Conservation (phyloP, 2,113 vertebrate species). For the Rostratula benghalensis region DNA sequence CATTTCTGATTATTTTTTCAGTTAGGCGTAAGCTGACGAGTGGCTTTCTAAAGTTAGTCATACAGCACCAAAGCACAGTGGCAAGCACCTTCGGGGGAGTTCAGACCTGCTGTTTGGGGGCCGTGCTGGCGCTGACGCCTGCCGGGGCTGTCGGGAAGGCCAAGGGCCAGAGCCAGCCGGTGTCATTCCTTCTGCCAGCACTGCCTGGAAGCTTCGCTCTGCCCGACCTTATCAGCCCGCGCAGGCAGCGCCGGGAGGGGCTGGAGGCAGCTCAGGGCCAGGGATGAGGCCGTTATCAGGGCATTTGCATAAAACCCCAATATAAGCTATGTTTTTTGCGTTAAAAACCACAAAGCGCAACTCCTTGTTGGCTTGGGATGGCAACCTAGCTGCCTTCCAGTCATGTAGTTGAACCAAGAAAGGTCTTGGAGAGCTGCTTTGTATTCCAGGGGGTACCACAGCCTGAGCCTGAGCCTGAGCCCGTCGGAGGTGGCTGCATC, state of each 20-base stretch:
- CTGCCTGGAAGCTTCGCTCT: slow-evolving; percentile 3
- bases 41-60: not conserved
- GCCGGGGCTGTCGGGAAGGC: not conserved
- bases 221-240: slow-evolving; percentile 37
- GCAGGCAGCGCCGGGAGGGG: slow-evolving; percentile 32
- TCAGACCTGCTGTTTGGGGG: not conserved
- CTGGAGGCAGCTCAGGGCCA: not conserved
- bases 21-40: not conserved
- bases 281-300: not conserved
- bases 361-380: accelerated
- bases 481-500: not conserved
- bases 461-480: not conserved
- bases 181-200: not conserved
- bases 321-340: not conserved
- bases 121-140: not conserved
- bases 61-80: too few relatives aligned
- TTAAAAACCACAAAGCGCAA: not conserved
- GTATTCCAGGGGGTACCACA: not conserved
- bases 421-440: not conserved
- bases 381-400: not conserved
- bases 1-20: not conserved
- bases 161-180: not conserved
- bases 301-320: accelerated
- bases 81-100: not conserved
- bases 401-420: not conserved